Percentiles rank a stretch among this genome's conserved stretches.
Conservation (phyloP, 2,113 vertebrate genomes). For the Lamprotornis superbus region DNA sequence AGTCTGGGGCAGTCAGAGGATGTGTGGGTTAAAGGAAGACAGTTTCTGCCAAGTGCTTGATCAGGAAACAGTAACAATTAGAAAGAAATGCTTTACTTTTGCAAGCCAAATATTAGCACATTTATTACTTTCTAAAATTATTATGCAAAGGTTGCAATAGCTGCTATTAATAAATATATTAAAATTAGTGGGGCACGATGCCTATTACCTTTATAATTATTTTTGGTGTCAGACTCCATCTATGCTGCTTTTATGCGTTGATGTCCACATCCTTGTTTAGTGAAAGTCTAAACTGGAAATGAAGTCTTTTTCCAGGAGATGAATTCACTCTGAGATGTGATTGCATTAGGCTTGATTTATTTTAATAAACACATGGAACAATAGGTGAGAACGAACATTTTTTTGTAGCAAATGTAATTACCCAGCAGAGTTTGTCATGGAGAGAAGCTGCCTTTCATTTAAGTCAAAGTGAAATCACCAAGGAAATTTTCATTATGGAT, state of each 20-base stretch:
- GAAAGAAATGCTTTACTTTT: neutral
- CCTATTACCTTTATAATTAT: neutral
- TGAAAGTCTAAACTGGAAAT: neutral
- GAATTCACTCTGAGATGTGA: neutral
- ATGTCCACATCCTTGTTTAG: neutral
- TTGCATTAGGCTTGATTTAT: conserved; percentile 38
- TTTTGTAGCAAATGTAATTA: conserved; percentile 19
- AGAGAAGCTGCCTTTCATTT: neutral
- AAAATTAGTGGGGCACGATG: conserved; percentile 30
- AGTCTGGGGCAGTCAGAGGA: neutral
- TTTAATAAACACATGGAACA: conserved; percentile 27
- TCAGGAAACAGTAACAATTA: neutral
- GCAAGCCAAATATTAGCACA: neutral
- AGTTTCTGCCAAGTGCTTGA: neutral
- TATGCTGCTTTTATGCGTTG: neutral
- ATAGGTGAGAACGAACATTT: conserved; percentile 7
- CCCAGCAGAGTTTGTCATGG: neutral
- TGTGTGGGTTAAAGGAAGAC: neutral
- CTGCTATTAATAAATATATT: conserved; percentile 39
- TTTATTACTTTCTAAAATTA: neutral
- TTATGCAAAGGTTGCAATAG: neutral
- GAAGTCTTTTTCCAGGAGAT: neutral
- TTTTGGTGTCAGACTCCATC: neutral
- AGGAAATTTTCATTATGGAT: neutral
- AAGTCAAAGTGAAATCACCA: neutral